phyloP scores from a whole-genome alignment of 2,888 invertebrate species.

The Gymnocheta viridis region DNA sequence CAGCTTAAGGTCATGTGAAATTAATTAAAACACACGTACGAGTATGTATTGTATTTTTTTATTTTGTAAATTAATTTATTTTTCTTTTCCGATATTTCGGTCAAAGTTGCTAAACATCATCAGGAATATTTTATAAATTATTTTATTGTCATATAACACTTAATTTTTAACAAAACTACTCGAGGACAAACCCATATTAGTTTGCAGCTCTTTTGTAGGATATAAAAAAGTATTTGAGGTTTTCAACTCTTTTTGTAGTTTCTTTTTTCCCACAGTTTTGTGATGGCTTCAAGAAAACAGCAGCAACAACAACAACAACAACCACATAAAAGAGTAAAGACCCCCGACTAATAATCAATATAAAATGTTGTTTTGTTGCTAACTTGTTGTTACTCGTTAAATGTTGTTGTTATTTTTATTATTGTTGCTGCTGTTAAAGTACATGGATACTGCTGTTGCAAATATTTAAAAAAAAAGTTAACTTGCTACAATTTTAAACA shows the following conservation, averaged over 20 bases:
- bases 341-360: background rate
- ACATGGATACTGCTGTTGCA: background rate
- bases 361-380: conserved; percentile 22
- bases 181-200: too few relatives aligned
- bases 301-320: background rate
- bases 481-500: conserved; percentile 17
- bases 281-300: background rate
- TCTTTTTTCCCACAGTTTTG: background rate
- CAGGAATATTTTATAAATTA: too few relatives aligned
- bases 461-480: conserved; percentile 12
- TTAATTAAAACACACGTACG: too few relatives aligned
- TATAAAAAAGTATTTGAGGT: background rate
- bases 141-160: too few relatives aligned
- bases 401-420: conserved; percentile 22
- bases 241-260: background rate
- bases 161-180: too few relatives aligned
- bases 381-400: conserved; percentile 29
- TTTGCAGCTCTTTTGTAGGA: too few relatives aligned
- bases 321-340: too few relatives aligned
- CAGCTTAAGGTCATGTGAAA: too few relatives aligned
- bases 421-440: conserved; percentile 21
- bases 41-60: too few relatives aligned
- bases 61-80: too few relatives aligned
- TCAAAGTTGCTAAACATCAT: too few relatives aligned
- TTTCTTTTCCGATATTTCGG: too few relatives aligned